Base-by-base conservation (phyloP, 2,888 invertebrate genomes). In the Drosophila cyrtoloma region DNA sequence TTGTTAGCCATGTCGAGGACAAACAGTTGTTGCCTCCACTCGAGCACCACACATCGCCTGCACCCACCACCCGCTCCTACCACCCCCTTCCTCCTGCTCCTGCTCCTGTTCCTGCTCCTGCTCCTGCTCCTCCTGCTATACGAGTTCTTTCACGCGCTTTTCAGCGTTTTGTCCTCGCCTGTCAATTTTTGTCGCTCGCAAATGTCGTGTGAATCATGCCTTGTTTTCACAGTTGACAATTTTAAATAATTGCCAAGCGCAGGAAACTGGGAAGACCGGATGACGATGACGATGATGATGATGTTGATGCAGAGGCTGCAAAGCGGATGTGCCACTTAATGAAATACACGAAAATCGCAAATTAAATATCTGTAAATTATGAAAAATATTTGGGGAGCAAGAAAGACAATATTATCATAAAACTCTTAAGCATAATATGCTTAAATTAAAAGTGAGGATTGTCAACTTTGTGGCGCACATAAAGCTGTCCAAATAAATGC, bases 151-250 rank as follows among this genome's bases (percentile, higher is more conserved):
- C 42, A 42, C 42, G 10, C 42, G 42, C 56, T 57, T 52, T 12
- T 52, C 66, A 30, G 32, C 57, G 55, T 37, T 58, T 53, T 62
- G 76, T 67, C 79, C 65, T 77, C 55, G 73, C 28, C 60, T 77
- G 84, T 73, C 75, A 77, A 75, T 73, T 73, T 69, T 68, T 67
- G 82, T 67, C 75, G 67, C 9, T 39, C 16, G 16, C 70, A 63
- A 71, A 71, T 53, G 71, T 76, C 75, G 72, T 82, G 88, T 67
- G 86, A 85, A 74, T 63, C 73, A 59, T 73, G 76, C 56, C 61
- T 66, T 82, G 67, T 84, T 86, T 82, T 80, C 71, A 69, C 81
- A 88, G 86, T 80, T 86, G 86, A 81, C 82, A 85, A 71, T 77
- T 84, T 82, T 71, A 71, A 82, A 82, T 80, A 80, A 80, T 79